phyloP scores from a whole-genome alignment of 2,113 vertebrate species.

The Pleuronectes platessa region DNA sequence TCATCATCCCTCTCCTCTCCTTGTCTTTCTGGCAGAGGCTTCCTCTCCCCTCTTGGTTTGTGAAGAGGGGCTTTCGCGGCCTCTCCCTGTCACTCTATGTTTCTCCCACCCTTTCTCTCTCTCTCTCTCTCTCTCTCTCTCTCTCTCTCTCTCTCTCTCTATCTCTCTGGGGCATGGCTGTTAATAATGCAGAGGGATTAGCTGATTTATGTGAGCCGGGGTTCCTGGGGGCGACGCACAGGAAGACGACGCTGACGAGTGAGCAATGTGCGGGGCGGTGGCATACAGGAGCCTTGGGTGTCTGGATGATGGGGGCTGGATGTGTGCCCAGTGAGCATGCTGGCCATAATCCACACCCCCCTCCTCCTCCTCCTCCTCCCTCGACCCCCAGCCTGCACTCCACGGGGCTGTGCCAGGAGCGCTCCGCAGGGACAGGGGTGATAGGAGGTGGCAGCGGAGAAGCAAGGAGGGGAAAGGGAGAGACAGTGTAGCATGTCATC shows the following conservation, averaged over 20 bases:
- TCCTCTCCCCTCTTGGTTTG: conserved; percentile 43
- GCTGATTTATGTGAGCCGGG: conserved; percentile 74
- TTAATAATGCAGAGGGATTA: conserved; percentile 82
- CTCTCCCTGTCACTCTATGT: conserved; percentile 60
- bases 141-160: conserved; percentile 32
- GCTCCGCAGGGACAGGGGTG: conserved; percentile 47
- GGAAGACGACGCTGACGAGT: conserved; percentile 31
- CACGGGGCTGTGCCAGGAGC: conserved; percentile 49
- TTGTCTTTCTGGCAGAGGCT: conserved; percentile 48
- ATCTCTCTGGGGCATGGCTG: conserved; percentile 60
- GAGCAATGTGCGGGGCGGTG: conserved; percentile 47
- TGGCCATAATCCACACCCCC: conserved; percentile 32
- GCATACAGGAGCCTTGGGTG: conserved; percentile 57
- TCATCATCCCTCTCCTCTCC: conserved; percentile 37
- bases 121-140: conserved; percentile 42
- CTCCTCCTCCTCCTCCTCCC: not conserved
- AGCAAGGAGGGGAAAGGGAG: not conserved
- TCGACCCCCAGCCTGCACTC: conserved; percentile 17
- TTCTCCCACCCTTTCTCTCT: conserved; percentile 24
- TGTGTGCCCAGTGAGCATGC: conserved; percentile 53
- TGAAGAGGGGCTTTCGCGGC: conserved; percentile 48
- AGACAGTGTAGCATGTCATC: not conserved
- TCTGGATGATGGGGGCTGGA: conserved; percentile 63
- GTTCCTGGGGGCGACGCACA: conserved; percentile 65
- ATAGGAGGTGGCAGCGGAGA: conserved; percentile 51